phyloP scores from a whole-genome alignment of 2,888 invertebrate genomes.

The Diarsia rubi region DNA sequence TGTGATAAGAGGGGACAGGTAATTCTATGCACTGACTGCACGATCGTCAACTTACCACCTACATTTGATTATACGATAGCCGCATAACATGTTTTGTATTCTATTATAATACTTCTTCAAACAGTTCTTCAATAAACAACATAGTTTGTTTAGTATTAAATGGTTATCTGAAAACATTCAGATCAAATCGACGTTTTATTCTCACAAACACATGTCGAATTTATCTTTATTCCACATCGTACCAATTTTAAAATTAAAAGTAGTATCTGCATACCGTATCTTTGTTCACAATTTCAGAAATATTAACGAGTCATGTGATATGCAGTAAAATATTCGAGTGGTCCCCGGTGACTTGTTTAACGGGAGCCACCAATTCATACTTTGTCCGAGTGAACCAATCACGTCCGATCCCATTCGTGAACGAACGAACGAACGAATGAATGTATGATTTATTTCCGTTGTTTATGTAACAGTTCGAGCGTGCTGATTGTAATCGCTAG shows the following conservation, averaged over 20 bases:
- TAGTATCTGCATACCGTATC: not conserved
- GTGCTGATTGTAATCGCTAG: constrained; percentile 65
- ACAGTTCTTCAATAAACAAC: no score
- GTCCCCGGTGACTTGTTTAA: constrained; percentile 45
- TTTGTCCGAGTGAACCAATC: constrained; percentile 56
- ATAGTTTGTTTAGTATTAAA: no score
- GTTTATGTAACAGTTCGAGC: constrained; percentile 63
- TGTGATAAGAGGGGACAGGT: no score
- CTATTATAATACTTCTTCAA: no score
- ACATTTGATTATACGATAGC: no score
- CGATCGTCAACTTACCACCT: no score
- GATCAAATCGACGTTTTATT: not conserved
- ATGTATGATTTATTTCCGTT: constrained; percentile 64
- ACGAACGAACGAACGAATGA: constrained; percentile 57
- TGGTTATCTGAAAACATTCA: not conserved
- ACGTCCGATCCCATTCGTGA: constrained; percentile 59
- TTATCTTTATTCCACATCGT: not conserved
- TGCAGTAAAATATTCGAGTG: constrained; percentile 33
- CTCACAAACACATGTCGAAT: not conserved
- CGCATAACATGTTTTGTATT: no score
- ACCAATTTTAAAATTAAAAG: constrained; percentile 5
- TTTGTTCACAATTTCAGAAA: constrained; percentile 26
- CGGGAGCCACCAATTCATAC: constrained; percentile 44
- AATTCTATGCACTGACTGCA: no score
- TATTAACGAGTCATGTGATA: constrained; percentile 31